Evolutionary conservation across 2,113 vertebrate species (phyloP), one percentile per base, ranked within the genome.

Genomic region (Gadus chalcogrammus): DNA sequence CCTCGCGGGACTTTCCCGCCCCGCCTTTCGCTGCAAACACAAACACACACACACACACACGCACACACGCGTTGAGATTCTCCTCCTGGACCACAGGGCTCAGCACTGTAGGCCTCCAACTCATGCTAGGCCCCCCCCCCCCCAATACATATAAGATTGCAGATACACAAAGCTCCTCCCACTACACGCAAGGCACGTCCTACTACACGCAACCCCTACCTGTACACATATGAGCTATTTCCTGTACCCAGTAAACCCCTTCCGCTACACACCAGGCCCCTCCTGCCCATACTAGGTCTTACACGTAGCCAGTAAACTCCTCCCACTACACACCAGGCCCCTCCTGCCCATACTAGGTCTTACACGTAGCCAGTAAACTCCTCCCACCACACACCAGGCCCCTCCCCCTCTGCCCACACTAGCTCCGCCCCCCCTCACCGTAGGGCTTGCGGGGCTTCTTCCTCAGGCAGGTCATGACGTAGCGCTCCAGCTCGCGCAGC

Each of bases 381-480:
- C 53, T 15, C 16, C 16, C 53, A 9, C 20, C 3, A 24, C 17
- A 12, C 52, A 16, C 42, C 17, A 18, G 9, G 16, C 65, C 27
- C 15, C 24, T 35, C 59, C 24, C 28, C 5, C 2, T 7, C 15
- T 22, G 1, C 0, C 2, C 8, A 0, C 15, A 61, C 88, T 91
- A 64, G 87, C 95, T 93, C 9, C 12, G 18, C 27, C 2, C 0
- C 3, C 8, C 1, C 89, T 92, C 65, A 87, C 96, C 93, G 12
- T 93, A 94, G n/a, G 94, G 94, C 58, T 97, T 97, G 6, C 94
- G 90, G 0, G 95, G 95, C 58, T 98, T 98, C 89, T 97, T 98
- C 35, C 95, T 90, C 56, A 98, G 88, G 84, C 96, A 98, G 20
- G 94, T 96, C 79, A 96, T 93, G 65, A 98, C 96, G 1, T 98